Conservation (phyloP, 2,888 invertebrate species). For the Limulus polyphemus region DNA sequence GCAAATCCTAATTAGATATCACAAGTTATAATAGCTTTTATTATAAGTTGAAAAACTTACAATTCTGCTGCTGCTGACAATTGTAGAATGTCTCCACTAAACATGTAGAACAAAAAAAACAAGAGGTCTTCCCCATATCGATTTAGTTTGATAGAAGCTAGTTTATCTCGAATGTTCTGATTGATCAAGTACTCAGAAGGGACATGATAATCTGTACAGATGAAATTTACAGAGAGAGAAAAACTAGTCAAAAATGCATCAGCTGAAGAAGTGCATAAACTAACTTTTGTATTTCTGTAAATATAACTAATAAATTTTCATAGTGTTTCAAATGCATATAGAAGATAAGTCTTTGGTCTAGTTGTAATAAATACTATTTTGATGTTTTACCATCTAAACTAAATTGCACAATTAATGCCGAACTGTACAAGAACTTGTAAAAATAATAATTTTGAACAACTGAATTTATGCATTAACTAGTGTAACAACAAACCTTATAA, state of each 20-base stretch:
- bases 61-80: slow-evolving; percentile 92
- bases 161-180: slow-evolving; percentile 81
- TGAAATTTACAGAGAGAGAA: not conserved
- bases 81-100: slow-evolving; percentile 95
- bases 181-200: slow-evolving; percentile 98
- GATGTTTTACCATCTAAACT: too few species aligned
- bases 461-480: too few species aligned
- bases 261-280: not conserved
- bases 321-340: too few species aligned
- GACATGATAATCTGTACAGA: slow-evolving; percentile 68
- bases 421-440: too few species aligned
- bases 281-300: too few species aligned
- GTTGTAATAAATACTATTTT: too few species aligned
- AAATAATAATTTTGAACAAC: too few species aligned
- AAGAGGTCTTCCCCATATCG: slow-evolving; percentile 97
- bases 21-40: not conserved
- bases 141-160: slow-evolving; percentile 88
- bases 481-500: too few species aligned
- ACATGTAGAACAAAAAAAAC: slow-evolving; percentile 99
- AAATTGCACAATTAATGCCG: too few species aligned
- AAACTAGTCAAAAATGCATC: not conserved
- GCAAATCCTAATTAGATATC: not conserved
- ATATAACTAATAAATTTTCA: too few species aligned
- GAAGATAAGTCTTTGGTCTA: too few species aligned
- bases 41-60: slow-evolving; percentile 48